phyloP scores from a whole-genome alignment of 1,140 invertebrate genomes.

The Phenacoccus solenopsis region DNA sequence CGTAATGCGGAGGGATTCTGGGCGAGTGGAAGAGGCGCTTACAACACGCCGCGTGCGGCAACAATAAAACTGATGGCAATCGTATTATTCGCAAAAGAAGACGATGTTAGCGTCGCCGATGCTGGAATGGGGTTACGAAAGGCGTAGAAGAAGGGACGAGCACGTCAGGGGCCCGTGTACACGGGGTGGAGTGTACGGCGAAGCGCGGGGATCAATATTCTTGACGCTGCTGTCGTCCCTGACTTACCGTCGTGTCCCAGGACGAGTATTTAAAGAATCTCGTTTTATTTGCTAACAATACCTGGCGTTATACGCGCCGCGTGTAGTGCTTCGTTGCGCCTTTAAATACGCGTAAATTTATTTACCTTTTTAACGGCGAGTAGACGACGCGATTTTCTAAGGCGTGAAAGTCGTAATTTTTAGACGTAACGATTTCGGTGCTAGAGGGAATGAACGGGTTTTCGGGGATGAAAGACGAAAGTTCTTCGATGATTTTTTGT shows the following conservation, averaged over 20 bases:
- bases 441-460: no score
- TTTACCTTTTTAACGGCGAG: no score
- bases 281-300: background rate
- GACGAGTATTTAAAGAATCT: background rate
- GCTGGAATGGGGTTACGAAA: background rate
- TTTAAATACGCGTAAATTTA: no score
- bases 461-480: no score
- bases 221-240: background rate
- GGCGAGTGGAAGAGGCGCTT: background rate
- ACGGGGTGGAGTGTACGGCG: background rate
- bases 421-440: no score
- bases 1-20: background rate
- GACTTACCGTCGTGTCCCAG: background rate
- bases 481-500: no score
- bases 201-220: slow-evolving; percentile 10
- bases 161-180: background rate
- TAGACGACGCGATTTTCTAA: no score
- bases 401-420: no score
- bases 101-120: background rate
- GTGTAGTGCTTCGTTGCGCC: no score
- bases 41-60: background rate
- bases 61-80: slow-evolving; percentile 9
- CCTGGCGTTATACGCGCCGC: background rate
- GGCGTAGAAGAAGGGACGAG: background rate
- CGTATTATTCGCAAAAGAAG: background rate